A percentile compares a stretch with the other conserved stretches of the same genome.
Conservation (phyloP, 30 jellyfish, hydroid and myxozoan genomes). For the Pelagia noctiluca region DNA sequence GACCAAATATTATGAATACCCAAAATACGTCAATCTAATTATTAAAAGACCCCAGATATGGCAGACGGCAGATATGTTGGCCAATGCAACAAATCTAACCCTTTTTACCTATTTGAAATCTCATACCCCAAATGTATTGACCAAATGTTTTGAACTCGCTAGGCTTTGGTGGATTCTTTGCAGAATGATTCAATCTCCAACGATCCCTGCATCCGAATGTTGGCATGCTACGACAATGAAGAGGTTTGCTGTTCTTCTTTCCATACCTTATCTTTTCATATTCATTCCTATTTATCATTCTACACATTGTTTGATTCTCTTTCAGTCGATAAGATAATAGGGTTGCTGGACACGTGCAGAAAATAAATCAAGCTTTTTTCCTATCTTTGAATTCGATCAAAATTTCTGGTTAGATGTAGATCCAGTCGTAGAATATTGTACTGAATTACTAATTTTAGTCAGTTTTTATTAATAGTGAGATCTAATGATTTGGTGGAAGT, state of each 20-base stretch:
- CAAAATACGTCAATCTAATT: neutral
- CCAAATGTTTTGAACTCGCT: neutral
- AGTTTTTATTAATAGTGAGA: no score
- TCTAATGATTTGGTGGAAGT: no score
- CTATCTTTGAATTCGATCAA: neutral
- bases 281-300: no score
- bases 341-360: neutral
- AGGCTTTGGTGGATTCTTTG: conserved; percentile 77
- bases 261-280: no score
- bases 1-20: neutral
- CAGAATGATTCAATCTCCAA: conserved; percentile 42
- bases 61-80: neutral
- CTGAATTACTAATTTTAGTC: no score
- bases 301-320: neutral
- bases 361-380: neutral
- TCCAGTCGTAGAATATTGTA: no score
- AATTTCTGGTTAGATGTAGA: no score
- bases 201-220: conserved; percentile 77
- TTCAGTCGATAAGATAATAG: neutral
- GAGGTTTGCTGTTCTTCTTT: conserved; percentile 53
- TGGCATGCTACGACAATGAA: conserved; percentile 88
- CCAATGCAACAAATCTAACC: neutral
- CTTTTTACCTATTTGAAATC: neutral
- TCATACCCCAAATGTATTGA: neutral
- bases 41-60: neutral